phyloP scores from a whole-genome alignment of 23 tunicate genomes.

The Halocynthia aurantium region DNA sequence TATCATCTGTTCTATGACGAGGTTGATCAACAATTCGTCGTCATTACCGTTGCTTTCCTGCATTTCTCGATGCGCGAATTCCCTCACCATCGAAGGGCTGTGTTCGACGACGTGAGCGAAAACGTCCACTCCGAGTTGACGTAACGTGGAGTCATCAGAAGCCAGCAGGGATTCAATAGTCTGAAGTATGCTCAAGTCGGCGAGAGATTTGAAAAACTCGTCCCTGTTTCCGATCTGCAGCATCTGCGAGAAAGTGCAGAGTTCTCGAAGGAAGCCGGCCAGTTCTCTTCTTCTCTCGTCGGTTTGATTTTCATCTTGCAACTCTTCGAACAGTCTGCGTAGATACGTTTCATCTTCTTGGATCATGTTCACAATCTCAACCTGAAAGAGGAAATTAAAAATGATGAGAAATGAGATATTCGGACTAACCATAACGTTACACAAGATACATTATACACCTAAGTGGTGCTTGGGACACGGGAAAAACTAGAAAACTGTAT shows the following conservation, averaged over 20 bases:
- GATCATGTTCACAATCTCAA: constrained; percentile 73
- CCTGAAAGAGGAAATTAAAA: constrained; percentile 28
- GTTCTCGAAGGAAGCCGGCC: constrained; percentile 83
- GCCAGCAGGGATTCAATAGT: constrained; percentile 60
- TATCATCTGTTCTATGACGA: constrained; percentile 92
- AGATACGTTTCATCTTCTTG: constrained; percentile 58
- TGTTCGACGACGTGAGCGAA: constrained; percentile 90
- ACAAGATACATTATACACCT: no score
- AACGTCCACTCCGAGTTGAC: constrained; percentile 68
- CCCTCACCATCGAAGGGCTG: constrained; percentile 95
- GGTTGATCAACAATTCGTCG: constrained; percentile 55
- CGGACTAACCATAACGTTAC: no score
- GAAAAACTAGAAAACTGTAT: no score
- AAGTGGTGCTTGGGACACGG: no score
- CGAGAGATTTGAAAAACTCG: constrained; percentile 56
- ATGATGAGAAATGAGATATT: not conserved
- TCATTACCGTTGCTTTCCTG: constrained; percentile 47
- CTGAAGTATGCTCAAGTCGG: constrained; percentile 56
- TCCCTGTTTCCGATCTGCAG: constrained; percentile 71
- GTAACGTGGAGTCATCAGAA: constrained; percentile 47
- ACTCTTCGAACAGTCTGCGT: constrained; percentile 46
- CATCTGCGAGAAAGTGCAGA: constrained; percentile 70
- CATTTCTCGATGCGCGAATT: constrained; percentile 68
- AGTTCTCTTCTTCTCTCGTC: constrained; percentile 53
- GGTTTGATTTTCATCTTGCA: constrained; percentile 46